Evolutionary conservation across 2,888 invertebrate genomes (phyloP).

Genomic region (Camptogramma bilineatum): DNA sequence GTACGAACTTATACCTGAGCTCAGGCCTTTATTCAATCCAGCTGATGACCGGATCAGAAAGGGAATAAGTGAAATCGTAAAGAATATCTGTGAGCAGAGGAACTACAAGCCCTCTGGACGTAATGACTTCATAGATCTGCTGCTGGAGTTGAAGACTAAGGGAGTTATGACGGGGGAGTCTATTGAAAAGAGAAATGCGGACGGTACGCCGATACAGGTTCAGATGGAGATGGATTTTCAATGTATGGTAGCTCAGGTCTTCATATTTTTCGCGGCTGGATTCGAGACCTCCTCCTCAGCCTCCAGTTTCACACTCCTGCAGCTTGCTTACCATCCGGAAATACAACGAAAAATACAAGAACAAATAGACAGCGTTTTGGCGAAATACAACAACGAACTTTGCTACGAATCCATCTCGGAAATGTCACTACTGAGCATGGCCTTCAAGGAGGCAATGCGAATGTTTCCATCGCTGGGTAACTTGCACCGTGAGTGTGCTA

Average conservation of each 20-base stretch:
- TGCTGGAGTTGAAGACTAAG: constrained; percentile 57
- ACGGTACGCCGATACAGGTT: constrained; percentile 57
- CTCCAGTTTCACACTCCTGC: constrained; percentile 67
- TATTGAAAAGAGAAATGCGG: constrained; percentile 54
- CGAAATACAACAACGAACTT: constrained; percentile 62
- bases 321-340: constrained; percentile 70
- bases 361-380: constrained; percentile 66
- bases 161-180: constrained; percentile 65
- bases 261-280: constrained; percentile 74
- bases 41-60: constrained; percentile 42
- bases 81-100: constrained; percentile 58
- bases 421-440: constrained; percentile 59
- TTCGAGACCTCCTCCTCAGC: constrained; percentile 78
- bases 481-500: constrained; percentile 60
- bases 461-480: constrained; percentile 62
- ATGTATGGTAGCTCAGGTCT: constrained; percentile 63
- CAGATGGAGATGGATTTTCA: constrained; percentile 59
- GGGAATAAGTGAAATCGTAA: constrained; percentile 50
- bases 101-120: constrained; percentile 62
- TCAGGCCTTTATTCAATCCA: constrained; percentile 46
- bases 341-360: constrained; percentile 64
- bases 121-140: constrained; percentile 65
- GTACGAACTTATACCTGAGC: constrained; percentile 59
- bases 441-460: constrained; percentile 66
- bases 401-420: constrained; percentile 66